Conservation (phyloP, 2,888 invertebrate genomes). For the Sphecodes monilicornis region DNA sequence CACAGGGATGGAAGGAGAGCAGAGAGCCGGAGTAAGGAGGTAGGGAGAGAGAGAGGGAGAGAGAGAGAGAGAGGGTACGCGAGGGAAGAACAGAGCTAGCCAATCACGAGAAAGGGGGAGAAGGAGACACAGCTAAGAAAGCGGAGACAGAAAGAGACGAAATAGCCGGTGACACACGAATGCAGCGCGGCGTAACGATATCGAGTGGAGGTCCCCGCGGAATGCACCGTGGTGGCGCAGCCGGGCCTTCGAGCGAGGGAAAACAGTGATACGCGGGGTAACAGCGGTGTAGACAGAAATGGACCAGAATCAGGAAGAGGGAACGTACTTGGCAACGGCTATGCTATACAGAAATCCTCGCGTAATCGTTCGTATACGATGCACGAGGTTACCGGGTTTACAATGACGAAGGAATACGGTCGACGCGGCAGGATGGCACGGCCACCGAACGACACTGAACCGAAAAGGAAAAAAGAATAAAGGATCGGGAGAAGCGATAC, state of each 20-base stretch:
- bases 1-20: conserved; percentile 31
- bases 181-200: conserved; percentile 72
- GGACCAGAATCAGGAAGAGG: not conserved
- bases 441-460: conserved; percentile 33
- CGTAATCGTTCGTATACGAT: conserved; percentile 1
- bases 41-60: conserved; percentile 3
- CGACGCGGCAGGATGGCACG: conserved; percentile 1
- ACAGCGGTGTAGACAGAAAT: conserved; percentile 16
- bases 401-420: not conserved
- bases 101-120: conserved; percentile 4
- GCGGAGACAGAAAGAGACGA: conserved; percentile 49
- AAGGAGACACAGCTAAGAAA: conserved; percentile 37
- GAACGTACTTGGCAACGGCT: not conserved
- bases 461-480: conserved; percentile 34
- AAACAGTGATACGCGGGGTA: conserved; percentile 38
- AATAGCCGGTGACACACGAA: conserved; percentile 69
- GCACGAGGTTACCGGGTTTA: conserved; percentile 9
- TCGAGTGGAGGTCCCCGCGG: conserved; percentile 72
- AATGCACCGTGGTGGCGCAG: conserved; percentile 64
- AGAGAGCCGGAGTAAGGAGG: not conserved
- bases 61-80: conserved; percentile 22
- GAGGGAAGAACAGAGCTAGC: conserved; percentile 24
- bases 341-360: not conserved
- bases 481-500: conserved; percentile 48
- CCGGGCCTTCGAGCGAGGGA: conserved; percentile 17